These are phyloP conservation scores for Forbesichthys agassizii DNA, from an alignment of 2,113 vertebrate genomes.

Conservation along the genomic window DNA sequence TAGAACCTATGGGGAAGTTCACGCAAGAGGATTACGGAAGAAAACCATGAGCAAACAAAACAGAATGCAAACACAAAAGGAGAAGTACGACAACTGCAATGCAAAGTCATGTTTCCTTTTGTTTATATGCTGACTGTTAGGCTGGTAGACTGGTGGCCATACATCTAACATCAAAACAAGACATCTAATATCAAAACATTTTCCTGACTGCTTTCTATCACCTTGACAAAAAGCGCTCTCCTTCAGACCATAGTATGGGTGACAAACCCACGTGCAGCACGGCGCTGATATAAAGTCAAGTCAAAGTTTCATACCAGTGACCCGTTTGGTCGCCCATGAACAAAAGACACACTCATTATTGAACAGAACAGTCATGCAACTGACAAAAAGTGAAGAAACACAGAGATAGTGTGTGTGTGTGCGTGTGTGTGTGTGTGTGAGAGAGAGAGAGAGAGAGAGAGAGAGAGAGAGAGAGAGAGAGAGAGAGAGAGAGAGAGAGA, in stretches of 20 bases:
- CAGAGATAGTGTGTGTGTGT: not conserved
- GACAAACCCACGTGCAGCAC: slow-evolving; percentile 21
- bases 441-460: slow-evolving; percentile 5
- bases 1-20: too few relatives aligned
- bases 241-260: slow-evolving; percentile 20
- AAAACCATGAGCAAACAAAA: too few relatives aligned
- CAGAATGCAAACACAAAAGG: too few relatives aligned
- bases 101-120: slow-evolving; percentile 12
- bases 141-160: not conserved
- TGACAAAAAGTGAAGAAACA: not conserved
- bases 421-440: not conserved
- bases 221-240: not conserved
- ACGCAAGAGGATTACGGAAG: too few relatives aligned
- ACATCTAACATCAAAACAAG: not conserved
- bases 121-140: slow-evolving; percentile 23
- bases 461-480: slow-evolving; percentile 19
- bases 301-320: slow-evolving; percentile 58
- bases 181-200: not conserved
- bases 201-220: too few relatives aligned
- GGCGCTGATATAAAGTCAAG: slow-evolving; percentile 33
- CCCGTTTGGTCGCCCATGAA: slow-evolving; percentile 54
- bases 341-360: slow-evolving; percentile 59
- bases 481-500: slow-evolving; percentile 3
- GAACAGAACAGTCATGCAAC: slow-evolving; percentile 59
- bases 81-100: not conserved